Evolutionary conservation across 1,140 invertebrate genomes (phyloP), one percentile per base, ranked within the genome.

Genomic region (Drosophila ohnishii): DNA sequence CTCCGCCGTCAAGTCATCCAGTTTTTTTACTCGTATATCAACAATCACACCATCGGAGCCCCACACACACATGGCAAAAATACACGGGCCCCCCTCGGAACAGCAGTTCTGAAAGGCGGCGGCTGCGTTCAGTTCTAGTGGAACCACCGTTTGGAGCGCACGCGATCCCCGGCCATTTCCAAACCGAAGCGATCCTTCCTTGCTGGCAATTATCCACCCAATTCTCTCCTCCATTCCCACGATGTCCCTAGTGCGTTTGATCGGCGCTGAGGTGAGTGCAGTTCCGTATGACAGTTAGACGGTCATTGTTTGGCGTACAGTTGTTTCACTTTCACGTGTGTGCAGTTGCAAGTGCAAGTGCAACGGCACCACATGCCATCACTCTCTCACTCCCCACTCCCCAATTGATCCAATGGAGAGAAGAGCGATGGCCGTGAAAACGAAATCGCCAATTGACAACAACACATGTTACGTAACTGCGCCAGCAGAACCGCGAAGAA

Each of bases 121-220:
- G 60, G 57, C 72, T 81, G 82, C 60, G 73, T 88, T 90, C 77
- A 90, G 89, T 90, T 90, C 66, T 81, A 89, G 85, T 87, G 72
- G 75, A 79, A 70, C 85, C 89, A 80, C 64, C 75, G 73, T 79
- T 86, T 75, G 85, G 78, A 77, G 64, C 81, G 75, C 77, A 78
- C 75, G 50, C 60, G 66, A 78, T 78, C 66, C 32, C 53, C n/a
- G 37, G 48, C 50, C 19, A 55, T 37, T 55, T 39, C 45, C 67
- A 16, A 75, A 60, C 63, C 71, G 50, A 37, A 42, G 14, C 47
- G 61, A 63, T 34, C 32, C 37, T 53, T 45, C 37, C 48, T n/a
- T 37, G 34, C 51, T 55, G 51, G 51, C 35, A 40, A 16, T 16
- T 50, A 25, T 42, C 57, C 58, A 51, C 28, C 45, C 35, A 42